Percentiles rank a stretch among this genome's conserved stretches.
These are phyloP conservation scores for Thecocarcelia acutangulata DNA, from an alignment of 2,888 invertebrate species.

Conservation along the genomic window DNA sequence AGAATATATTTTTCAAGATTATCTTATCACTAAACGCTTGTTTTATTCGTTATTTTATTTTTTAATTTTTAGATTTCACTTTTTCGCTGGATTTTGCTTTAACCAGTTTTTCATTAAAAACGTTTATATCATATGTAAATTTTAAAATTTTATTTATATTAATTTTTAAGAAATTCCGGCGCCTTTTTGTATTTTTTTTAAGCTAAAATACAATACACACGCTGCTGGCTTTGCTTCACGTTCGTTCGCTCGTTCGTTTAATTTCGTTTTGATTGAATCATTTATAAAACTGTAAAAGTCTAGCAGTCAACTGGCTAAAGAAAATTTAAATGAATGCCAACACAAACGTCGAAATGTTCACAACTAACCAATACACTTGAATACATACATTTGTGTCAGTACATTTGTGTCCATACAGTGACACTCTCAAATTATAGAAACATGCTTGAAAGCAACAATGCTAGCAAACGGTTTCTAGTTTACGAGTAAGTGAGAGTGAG, in stretches of 20 bases:
- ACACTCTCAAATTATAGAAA: not conserved
- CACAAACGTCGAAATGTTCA: conserved; percentile 36
- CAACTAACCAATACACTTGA: conserved; percentile 30
- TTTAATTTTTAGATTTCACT: not conserved
- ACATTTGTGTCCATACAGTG: too few relatives aligned
- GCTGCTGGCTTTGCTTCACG: conserved; percentile 69
- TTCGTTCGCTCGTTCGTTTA: conserved; percentile 76
- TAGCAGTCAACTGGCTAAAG: conserved; percentile 30
- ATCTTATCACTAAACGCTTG: too few relatives aligned
- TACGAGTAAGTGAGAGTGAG: not conserved
- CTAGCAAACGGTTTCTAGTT: conserved; percentile 14
- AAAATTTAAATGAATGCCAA: conserved; percentile 32
- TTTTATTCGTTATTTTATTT: not conserved
- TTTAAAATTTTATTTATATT: conserved; percentile 22
- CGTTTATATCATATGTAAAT: not conserved
- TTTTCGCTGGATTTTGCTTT: not conserved
- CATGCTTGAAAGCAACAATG: not conserved
- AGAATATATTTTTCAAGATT: too few relatives aligned
- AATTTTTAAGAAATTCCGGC: conserved; percentile 34
- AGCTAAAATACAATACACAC: conserved; percentile 40
- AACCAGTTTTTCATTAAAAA: not conserved
- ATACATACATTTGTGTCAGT: not conserved
- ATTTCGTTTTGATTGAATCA: conserved; percentile 76
- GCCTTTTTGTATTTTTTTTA: conserved; percentile 54
- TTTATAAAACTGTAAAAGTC: conserved; percentile 42